Base-by-base conservation (phyloP, 1,140 invertebrate genomes). In the Meloidogyne exigua region DNA sequence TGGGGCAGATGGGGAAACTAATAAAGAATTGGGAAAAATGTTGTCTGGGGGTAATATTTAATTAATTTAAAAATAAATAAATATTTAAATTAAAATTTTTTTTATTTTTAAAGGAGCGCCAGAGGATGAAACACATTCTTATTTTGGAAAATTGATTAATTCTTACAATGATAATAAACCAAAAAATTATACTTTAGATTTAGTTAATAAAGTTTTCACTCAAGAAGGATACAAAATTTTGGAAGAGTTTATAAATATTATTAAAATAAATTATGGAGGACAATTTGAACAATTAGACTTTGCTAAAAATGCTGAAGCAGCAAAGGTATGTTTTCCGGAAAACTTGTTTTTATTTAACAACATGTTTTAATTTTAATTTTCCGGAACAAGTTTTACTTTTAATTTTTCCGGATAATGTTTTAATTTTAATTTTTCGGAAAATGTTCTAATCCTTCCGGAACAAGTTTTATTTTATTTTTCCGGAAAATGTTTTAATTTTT, bases 201-300 rank as follows among this genome's bases (percentile, higher is more conserved):
- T 68, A 13, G 75, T 69, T 18, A 76, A 77, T 68, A 75, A 63
- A 67, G 49, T 75, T 36, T 74, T 36, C 32, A 32, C 42, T n/a
- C 32, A 63, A 42, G n/a, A 63, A 18, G 65, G 64, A 32, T 77
- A 67, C 36, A 13, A 25, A 2, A 67, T 77, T 32, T 18, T 75
- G 23, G 70, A 75, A 15, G 12, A 21, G 1, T 76, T 49, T 36
- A 76, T 75, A 68, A 39, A 26, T 13, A 1, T 64, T 11, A 68
- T 76, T 26, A 42, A 42, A 23, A 13, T 9, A 21, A 21, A 76
- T 26, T 77, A 77, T 57, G 63, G 42, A 26, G 70, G 70, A 1
- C 74, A 77, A 44, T 77, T 77, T 66, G 63, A 77, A 67, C 26
- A n/a, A 0, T 28, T 77, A 7, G 12, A 77, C 25, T 77, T 77